phyloP scores from a whole-genome alignment of 64 coral and sea anemone species.

The Actinia tenebrosa region DNA sequence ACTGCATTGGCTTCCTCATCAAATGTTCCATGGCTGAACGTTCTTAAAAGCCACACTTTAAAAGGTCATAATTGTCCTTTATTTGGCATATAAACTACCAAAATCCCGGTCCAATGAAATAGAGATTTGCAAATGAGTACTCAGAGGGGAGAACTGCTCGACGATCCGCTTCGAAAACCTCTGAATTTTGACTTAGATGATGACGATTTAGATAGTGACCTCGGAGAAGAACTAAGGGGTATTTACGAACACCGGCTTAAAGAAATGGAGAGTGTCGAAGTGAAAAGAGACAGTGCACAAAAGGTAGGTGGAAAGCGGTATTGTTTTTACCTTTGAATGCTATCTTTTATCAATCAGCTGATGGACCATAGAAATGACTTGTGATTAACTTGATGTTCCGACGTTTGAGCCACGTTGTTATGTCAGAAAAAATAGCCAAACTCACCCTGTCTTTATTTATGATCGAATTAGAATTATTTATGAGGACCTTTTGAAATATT shows the following conservation, averaged over 20 bases:
- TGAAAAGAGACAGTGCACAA: slow-evolving; percentile 70
- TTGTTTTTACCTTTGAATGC: not conserved
- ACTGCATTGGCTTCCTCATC: slow-evolving; percentile 34
- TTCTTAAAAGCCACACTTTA: slow-evolving; percentile 16
- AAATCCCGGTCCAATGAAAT: slow-evolving; percentile 16
- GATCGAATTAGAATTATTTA: not conserved
- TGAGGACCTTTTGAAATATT: not conserved
- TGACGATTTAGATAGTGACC: slow-evolving; percentile 63
- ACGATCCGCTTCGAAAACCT: slow-evolving; percentile 25
- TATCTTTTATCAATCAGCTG: slow-evolving; percentile 5
- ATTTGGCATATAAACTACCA: not conserved
- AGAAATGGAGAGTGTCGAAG: slow-evolving; percentile 78
- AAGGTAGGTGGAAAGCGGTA: slow-evolving; percentile 39
- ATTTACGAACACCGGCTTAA: slow-evolving; percentile 72
- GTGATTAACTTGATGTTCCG: not conserved
- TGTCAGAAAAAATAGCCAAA: not conserved
- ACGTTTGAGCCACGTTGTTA: not conserved
- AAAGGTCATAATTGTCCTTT: slow-evolving; percentile 12
- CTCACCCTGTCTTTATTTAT: not conserved
- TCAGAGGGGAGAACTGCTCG: slow-evolving; percentile 28
- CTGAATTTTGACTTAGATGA: slow-evolving; percentile 40
- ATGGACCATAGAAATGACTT: not conserved
- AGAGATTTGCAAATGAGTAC: slow-evolving; percentile 35
- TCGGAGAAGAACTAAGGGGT: slow-evolving; percentile 74
- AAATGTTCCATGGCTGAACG: slow-evolving; percentile 24